A percentile compares a stretch with the other conserved stretches of the same genome.
Conservation (phyloP, 2,113 vertebrate genomes). For the Forbesichthys papilliferus region DNA sequence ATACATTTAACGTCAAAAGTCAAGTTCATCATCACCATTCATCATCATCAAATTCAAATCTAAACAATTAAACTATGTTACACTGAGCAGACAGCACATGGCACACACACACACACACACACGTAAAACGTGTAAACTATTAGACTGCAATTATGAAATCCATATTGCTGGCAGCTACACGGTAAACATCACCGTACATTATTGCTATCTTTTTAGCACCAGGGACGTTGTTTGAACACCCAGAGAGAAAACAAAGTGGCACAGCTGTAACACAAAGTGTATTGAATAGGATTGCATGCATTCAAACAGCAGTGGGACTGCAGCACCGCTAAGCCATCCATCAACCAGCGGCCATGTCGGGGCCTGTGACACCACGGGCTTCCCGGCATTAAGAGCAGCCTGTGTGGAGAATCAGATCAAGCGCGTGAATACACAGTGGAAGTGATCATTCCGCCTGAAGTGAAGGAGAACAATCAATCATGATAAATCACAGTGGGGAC, state of each 20-base stretch:
- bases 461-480: conserved; percentile 42
- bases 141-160: too few relatives aligned
- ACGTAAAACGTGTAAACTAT: too few relatives aligned
- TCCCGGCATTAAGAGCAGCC: conserved; percentile 40
- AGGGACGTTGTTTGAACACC: not conserved
- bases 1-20: too few relatives aligned
- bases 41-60: too few relatives aligned
- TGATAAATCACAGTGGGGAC: conserved; percentile 16
- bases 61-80: too few relatives aligned
- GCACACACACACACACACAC: too few relatives aligned
- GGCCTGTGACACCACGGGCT: conserved; percentile 17
- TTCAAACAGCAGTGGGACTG: conserved; percentile 19
- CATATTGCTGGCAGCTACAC: too few relatives aligned
- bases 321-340: conserved; percentile 15
- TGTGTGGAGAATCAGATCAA: conserved; percentile 49
- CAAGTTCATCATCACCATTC: too few relatives aligned
- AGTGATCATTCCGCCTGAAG: conserved; percentile 29
- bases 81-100: too few relatives aligned
- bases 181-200: too few relatives aligned
- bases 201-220: too few relatives aligned
- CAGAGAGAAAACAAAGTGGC: not conserved
- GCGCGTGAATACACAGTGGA: conserved; percentile 32
- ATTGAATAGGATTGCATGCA: conserved; percentile 10
- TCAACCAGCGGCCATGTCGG: conserved; percentile 10
- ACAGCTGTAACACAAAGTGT: conserved; percentile 9